Conservation (phyloP, 2,888 invertebrate species). For the Cephus runcator region DNA sequence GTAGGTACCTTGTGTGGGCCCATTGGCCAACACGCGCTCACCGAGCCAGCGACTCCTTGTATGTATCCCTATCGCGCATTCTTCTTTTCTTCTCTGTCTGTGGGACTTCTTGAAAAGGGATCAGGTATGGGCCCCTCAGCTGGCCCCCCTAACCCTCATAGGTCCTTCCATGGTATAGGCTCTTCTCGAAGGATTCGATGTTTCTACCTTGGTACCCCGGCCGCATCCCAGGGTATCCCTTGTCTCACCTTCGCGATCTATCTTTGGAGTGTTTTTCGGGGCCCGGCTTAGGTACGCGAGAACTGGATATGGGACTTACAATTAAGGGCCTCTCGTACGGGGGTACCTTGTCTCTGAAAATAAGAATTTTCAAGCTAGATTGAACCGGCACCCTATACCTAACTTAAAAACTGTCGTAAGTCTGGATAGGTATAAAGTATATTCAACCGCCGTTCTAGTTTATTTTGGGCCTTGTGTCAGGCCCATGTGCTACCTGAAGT, state of each 20-base stretch:
- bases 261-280: not conserved
- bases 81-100: conserved; percentile 29
- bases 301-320: conserved; percentile 10
- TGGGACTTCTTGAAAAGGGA: conserved; percentile 36
- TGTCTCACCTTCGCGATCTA: conserved; percentile 9
- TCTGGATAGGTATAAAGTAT: no score
- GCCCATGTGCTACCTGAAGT: no score
- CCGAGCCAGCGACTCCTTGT: conserved; percentile 25
- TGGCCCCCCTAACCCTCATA: conserved; percentile 9
- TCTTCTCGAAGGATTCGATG: conserved; percentile 8
- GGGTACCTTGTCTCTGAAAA: conserved; percentile 5
- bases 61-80: conserved; percentile 36
- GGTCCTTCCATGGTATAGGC: not conserved
- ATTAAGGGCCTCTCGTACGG: no score
- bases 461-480: no score
- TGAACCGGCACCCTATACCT: not conserved
- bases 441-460: no score
- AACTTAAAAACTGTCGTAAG: no score
- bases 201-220: conserved; percentile 2
- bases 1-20: no score
- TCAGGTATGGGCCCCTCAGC: conserved; percentile 35
- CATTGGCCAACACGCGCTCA: no score
- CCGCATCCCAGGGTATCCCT: not conserved
- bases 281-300: conserved; percentile 6
- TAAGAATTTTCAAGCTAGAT: conserved; percentile 17